Base-by-base conservation (phyloP, 2,888 invertebrate species). In the Leptinotarsa tumamoca region DNA sequence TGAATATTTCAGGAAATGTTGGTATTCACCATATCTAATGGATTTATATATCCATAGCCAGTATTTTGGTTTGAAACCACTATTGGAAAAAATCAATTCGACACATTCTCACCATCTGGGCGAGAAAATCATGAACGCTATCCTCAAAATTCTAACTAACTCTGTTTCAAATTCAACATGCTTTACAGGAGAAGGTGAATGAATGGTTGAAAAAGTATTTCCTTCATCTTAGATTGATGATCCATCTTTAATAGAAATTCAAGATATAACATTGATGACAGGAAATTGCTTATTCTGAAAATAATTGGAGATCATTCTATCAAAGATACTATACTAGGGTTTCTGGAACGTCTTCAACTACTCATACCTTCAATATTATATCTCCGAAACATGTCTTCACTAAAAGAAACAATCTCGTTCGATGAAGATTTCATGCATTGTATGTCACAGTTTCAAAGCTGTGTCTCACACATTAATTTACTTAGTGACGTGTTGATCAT, bases 381-480 rank as follows among this genome's bases (percentile, higher is more conserved):
- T 89, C 93, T 93, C 91, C 88, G 82, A 63, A 85, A 78, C 82
- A 83, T 87, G 74, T 87, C 90, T 0, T 78, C 87, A 54, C 87
- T 92, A 68, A 90, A 92, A 83, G 86, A 89, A 7, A 91, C 90
- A 0, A 92, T 91, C 83, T 89, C 89, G 74, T 94, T 91, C 86
- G 90, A 92, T 81, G 83, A 87, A 2, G 89, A 87, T 71, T 89
- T 90, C 78, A 90, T 94, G 79, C 93, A 94, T 82, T 87, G 88
- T 5, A 93, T 93, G 85, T 91, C 93, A 2, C 91, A 93, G 84
- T 92, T 93, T 84, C 94, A 94, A 85, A 91, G 90, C 86, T 91
- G 92, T 83, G 85, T 93, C 50, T 88, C 89, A 15, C 91, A 92
- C 80, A 87, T 91, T 3, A 90, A 91, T 80, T 88, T 91, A 81